These are phyloP conservation scores for Aurelia coerulea DNA, from an alignment of 30 jellyfish, hydroid and myxozoan genomes.

Conservation along the genomic window DNA sequence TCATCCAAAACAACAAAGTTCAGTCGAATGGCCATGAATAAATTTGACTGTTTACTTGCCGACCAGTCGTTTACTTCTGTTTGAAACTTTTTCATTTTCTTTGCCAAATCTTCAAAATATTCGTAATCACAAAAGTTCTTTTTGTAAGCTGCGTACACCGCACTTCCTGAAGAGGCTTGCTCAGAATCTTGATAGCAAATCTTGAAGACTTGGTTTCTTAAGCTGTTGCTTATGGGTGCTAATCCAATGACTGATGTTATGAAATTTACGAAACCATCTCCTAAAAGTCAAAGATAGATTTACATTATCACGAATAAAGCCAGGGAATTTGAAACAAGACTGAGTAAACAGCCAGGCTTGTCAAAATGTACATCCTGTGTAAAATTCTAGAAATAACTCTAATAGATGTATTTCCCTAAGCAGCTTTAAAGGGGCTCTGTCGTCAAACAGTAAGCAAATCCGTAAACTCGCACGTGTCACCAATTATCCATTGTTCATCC, in stretches of 20 bases:
- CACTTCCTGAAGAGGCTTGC: conserved; percentile 3
- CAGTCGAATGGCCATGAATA: background rate
- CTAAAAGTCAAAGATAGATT: no score
- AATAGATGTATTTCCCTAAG: no score
- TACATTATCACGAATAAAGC: no score
- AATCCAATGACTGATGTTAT: background rate
- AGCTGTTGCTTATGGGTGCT: background rate
- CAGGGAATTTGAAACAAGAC: no score
- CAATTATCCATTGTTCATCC: no score
- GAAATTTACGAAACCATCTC: background rate
- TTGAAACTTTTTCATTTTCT: background rate
- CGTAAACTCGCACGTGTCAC: no score
- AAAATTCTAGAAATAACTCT: no score
- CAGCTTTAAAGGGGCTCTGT: no score
- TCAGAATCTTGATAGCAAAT: conserved; percentile 2
- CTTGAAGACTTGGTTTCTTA: background rate
- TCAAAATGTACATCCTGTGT: no score
- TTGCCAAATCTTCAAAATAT: background rate
- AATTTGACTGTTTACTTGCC: background rate
- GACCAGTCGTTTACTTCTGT: conserved; percentile 5
- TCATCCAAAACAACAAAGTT: conserved; percentile 10
- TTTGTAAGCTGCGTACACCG: background rate
- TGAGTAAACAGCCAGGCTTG: no score
- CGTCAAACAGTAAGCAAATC: no score
- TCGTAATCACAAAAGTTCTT: conserved; percentile 26